Percentiles rank a stretch among this genome's conserved stretches.
phyloP scores from a whole-genome alignment of 2,113 vertebrate genomes.

The Tamias sibiricus region DNA sequence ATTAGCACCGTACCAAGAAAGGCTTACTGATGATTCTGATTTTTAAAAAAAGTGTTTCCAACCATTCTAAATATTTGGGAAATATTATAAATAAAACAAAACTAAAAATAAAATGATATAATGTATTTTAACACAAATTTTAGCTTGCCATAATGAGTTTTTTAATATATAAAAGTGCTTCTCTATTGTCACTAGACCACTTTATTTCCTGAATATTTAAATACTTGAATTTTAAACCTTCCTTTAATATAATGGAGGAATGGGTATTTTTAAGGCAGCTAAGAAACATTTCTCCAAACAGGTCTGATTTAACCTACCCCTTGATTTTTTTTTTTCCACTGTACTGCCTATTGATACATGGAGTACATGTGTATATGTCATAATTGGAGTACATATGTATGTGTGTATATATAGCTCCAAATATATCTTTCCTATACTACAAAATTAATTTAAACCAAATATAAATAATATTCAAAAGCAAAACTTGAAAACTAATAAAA shows the following conservation, averaged over 20 bases:
- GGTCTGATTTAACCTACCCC: background rate
- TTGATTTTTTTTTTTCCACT: conserved; percentile 29
- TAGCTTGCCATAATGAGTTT: background rate
- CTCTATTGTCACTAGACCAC: background rate
- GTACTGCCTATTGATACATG: background rate
- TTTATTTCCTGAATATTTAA: conserved; percentile 40
- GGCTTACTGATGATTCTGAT: conserved; percentile 23
- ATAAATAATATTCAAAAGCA: conserved; percentile 1
- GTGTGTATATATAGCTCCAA: background rate
- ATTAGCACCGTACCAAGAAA: background rate
- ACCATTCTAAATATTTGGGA: background rate
- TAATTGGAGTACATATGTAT: background rate
- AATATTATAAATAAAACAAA: conserved; percentile 31
- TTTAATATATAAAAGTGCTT: background rate
- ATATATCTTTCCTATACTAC: background rate
- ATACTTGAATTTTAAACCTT: conserved; percentile 24
- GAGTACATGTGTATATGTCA: background rate
- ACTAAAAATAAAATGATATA: conserved; percentile 44
- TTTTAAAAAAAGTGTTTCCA: background rate
- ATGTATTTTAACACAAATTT: conserved; percentile 18
- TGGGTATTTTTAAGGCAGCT: background rate
- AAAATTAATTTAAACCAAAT: conserved; percentile 39
- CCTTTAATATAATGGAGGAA: background rate
- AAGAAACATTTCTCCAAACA: conserved; percentile 21
- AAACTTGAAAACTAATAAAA: background rate